Conservation (phyloP, 1,140 invertebrate species). For the Ceratina australensis region DNA sequence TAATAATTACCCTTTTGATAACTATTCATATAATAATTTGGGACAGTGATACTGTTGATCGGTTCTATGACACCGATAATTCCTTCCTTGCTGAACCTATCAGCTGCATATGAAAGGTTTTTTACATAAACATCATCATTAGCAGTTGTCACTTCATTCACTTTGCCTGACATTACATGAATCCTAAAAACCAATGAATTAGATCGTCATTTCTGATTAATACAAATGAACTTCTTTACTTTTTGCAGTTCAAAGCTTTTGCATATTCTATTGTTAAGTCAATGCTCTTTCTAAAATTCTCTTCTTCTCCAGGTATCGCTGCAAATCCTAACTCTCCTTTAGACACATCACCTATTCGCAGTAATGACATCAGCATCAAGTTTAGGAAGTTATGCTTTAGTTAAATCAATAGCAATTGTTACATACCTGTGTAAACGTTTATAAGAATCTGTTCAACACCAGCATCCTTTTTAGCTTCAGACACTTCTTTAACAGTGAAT, state of each 20-base stretch:
- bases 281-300: constrained; percentile 87
- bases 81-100: constrained; percentile 83
- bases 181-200: constrained; percentile 80
- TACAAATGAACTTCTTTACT: constrained; percentile 76
- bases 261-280: constrained; percentile 89
- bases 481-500: constrained; percentile 83
- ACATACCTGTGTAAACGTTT: constrained; percentile 88
- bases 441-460: constrained; percentile 90
- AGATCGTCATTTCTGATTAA: not conserved
- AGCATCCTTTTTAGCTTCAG: constrained; percentile 84
- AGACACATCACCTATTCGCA: constrained; percentile 81
- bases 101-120: constrained; percentile 87
- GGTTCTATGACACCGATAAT: constrained; percentile 93
- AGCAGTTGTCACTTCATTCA: constrained; percentile 75
- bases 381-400: not conserved
- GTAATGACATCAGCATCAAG: not conserved
- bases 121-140: constrained; percentile 85
- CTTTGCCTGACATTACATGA: constrained; percentile 92
- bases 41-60: constrained; percentile 90
- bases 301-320: constrained; percentile 87
- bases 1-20: constrained; percentile 85
- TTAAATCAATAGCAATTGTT: not conserved
- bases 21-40: constrained; percentile 91
- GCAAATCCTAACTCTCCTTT: constrained; percentile 91
- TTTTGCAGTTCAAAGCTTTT: constrained; percentile 87